A percentile compares a stretch with the other conserved stretches of the same genome.
Conservation (phyloP, 1,140 invertebrate genomes). For the Drosophila pruinosa region DNA sequence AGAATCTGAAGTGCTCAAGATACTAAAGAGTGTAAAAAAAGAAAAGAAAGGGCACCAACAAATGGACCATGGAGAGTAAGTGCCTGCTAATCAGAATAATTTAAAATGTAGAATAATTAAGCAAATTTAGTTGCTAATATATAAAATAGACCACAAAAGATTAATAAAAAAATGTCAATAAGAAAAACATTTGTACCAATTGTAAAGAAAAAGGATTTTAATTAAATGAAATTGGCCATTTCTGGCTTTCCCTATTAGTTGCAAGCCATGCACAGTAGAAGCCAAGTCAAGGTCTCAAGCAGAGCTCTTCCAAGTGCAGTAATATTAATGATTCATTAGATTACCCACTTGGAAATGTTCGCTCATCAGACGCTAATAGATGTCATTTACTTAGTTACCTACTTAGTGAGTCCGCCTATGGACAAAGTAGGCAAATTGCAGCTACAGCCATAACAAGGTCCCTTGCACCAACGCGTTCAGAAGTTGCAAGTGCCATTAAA, state of each 20-base stretch:
- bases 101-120: too few relatives aligned
- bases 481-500: slow-evolving; percentile 63
- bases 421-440: slow-evolving; percentile 24
- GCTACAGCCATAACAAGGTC: neutral
- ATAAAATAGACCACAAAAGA: too few relatives aligned
- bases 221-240: too few relatives aligned
- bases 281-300: neutral
- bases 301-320: neutral
- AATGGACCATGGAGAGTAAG: neutral
- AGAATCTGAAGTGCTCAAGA: neutral
- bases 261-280: neutral
- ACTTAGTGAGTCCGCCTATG: slow-evolving; percentile 20
- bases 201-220: too few relatives aligned
- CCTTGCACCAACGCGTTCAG: slow-evolving; percentile 58
- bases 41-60: neutral
- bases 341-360: slow-evolving; percentile 39
- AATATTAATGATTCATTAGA: slow-evolving; percentile 27
- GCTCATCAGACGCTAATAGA: slow-evolving; percentile 44
- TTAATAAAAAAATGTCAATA: too few relatives aligned
- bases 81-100: too few relatives aligned
- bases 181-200: too few relatives aligned
- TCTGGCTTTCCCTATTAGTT: neutral
- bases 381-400: slow-evolving; percentile 35
- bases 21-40: slow-evolving; percentile 16
- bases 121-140: too few relatives aligned